Evolutionary conservation across 2,113 vertebrate genomes (phyloP), one percentile per base, ranked within the genome.

Genomic region (Motacilla alba): DNA sequence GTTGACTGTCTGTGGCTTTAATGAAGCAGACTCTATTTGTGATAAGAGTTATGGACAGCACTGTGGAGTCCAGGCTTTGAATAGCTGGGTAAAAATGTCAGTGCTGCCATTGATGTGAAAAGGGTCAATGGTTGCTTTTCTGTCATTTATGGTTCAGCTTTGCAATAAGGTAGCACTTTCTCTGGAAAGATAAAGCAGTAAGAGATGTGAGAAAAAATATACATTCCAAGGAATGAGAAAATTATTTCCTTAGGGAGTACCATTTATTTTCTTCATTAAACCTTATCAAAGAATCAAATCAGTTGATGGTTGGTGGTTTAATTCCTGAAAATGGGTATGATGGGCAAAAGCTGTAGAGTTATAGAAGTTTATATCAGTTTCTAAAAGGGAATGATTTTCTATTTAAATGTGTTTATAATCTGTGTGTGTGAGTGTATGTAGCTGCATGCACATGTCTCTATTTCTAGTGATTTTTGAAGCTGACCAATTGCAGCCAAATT

Each of bases 71-170:
- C 56, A 72, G 52, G 60, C 49, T 83, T 81, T 93, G 66, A 92
- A 92, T 28, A 72, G 46, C 56, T 52, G 28, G 41, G 49, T 81
- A 72, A 87, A 94, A 95, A 75, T 92, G 76, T 90, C 90, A 96
- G 47, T 62, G 73, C 72, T 91, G 75, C 79, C 88, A 83, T 20
- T 90, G 56, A 90, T 0, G 1, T 90, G 79, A 58, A 60, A 75
- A 86, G 76, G 75, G 56, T 89, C 85, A 86, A 5, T 0, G 9
- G 43, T 53, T 90, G 35, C 47, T 68, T 90, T 83, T 90, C 80
- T 90, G 85, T 88, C 87, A 64, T 90, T 94, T 55, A 8, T 78
- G 17, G 88, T 95, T 93, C 27, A 20, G 39, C 37, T 80, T 74
- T 83, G 79, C 52, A 69, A 15, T 94, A 77, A 81, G 21, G 18